Conservation (phyloP, 2,888 invertebrate genomes). For the Cyclophora punctaria region DNA sequence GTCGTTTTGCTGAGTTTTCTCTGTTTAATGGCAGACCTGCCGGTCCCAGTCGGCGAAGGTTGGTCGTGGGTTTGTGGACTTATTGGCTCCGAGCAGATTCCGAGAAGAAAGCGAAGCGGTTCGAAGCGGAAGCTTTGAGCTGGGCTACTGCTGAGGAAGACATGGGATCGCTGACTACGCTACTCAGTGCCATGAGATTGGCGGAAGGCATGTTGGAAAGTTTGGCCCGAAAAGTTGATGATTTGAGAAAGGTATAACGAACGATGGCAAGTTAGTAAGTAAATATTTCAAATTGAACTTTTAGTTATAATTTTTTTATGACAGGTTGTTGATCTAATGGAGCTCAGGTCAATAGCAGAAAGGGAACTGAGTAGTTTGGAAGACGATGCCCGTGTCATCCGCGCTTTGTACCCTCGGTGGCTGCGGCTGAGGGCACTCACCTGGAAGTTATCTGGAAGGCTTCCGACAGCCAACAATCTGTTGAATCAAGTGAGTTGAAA, state of each 20-base stretch:
- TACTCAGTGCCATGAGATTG: constrained; percentile 52
- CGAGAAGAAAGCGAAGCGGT: constrained; percentile 50
- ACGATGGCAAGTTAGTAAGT: background rate
- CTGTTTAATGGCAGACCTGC: constrained; percentile 34
- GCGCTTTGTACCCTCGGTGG: constrained; percentile 53
- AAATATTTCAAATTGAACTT: background rate
- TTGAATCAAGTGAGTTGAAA: constrained; percentile 39
- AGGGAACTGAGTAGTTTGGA: constrained; percentile 49
- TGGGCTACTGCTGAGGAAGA: constrained; percentile 39
- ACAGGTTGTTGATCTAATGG: constrained; percentile 64
- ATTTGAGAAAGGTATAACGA: constrained; percentile 46
- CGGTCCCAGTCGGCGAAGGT: constrained; percentile 42
- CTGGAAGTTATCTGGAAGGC: constrained; percentile 44
- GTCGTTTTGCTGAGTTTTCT: constrained; percentile 49
- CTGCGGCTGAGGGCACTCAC: constrained; percentile 49
- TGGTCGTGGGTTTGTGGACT: constrained; percentile 56
- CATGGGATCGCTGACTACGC: constrained; percentile 40
- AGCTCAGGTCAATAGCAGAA: constrained; percentile 60
- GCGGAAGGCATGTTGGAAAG: constrained; percentile 66
- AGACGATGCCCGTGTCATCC: constrained; percentile 42
- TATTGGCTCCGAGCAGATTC: constrained; percentile 55
- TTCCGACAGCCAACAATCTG: constrained; percentile 26
- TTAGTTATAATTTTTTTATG: constrained; percentile 3
- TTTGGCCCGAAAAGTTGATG: constrained; percentile 61
- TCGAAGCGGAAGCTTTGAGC: constrained; percentile 54